phyloP scores from a whole-genome alignment of 2,888 invertebrate genomes.

The Cyaniris semiargus region DNA sequence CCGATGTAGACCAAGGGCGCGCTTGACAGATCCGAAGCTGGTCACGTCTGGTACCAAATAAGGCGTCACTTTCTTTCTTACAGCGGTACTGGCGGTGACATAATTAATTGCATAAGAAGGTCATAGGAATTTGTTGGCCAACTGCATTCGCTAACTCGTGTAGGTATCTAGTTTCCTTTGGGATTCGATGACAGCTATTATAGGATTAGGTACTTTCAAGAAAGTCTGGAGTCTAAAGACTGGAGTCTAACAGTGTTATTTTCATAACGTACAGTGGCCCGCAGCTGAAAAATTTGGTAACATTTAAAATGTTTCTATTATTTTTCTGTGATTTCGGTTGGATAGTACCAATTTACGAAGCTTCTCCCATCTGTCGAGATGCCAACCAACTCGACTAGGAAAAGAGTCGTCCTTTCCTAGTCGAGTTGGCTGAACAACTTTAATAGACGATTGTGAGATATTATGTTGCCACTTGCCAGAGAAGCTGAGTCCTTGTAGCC shows the following conservation, averaged over 20 bases:
- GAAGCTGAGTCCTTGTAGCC: not conserved
- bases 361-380: not conserved
- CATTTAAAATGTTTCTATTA: too few species aligned
- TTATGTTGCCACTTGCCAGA: not conserved
- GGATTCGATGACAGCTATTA: not conserved
- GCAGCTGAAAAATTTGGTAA: not conserved
- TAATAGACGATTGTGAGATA: not conserved
- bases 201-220: not conserved
- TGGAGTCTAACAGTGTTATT: not conserved
- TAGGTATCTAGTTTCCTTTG: not conserved
- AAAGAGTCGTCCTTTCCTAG: too few species aligned
- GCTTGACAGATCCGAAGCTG: slow-evolving; percentile 50
- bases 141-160: not conserved
- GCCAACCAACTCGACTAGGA: too few species aligned
- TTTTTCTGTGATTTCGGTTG: too few species aligned
- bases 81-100: slow-evolving; percentile 55
- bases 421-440: too few species aligned
- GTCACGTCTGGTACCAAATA: slow-evolving; percentile 60
- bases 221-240: not conserved
- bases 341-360: too few species aligned
- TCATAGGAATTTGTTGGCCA: slow-evolving; percentile 9
- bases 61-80: slow-evolving; percentile 73
- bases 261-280: not conserved
- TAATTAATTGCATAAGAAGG: slow-evolving; percentile 56
- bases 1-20: slow-evolving; percentile 3